Evolutionary conservation across 1,140 invertebrate genomes (phyloP), one percentile per base, ranked within the genome.

Genomic region (Hyphantria cunea): DNA sequence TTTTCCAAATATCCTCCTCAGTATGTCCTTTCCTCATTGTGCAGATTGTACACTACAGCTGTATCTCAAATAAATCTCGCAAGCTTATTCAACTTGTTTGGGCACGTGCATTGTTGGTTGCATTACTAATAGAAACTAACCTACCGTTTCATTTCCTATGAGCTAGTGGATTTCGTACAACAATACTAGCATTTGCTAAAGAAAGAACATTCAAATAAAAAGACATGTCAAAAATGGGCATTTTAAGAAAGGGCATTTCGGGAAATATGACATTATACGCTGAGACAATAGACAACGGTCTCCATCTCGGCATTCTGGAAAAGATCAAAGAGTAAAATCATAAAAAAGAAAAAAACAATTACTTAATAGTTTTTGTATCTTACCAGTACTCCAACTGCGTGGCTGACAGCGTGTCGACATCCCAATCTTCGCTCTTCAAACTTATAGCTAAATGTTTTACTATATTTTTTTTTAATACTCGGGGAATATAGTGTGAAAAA

Each of bases 311-410:
- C 59, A 11, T 62, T 72, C 83, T 87, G 84, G 67, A 87, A 89
- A 81, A 86, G 84, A 89, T 64, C 86, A 89, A 87, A 89, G 84
- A 51, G 69, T 65, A 81, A 72, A 72, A 87, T 81, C 83, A 70
- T 56, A 80, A 82, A 85, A 52, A 14, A 42, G 68, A n/a, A 41
- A 61, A 70, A 60, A 54, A 33, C 52, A 70, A 64, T 66, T 54
- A 69, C 61, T 63, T 61, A 70, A 70, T 61, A 66, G 67, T 69
- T 59, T 49, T 42, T 48, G 49, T 48, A 49, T 84, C 86, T 89
- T 65, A 89, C 86, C 86, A 71, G 59, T 49, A 39, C 77, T 71
- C 13, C 10, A 31, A 53, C 17, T 14, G 50, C 11, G 50, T 11
- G 5, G 39, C 32, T 31, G 13, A 10, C 76, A 5, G 74, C 72